A percentile compares a stretch with the other conserved stretches of the same genome.
phyloP scores from a whole-genome alignment of 1,140 invertebrate species.

The Ctenoplectra terminalis region DNA sequence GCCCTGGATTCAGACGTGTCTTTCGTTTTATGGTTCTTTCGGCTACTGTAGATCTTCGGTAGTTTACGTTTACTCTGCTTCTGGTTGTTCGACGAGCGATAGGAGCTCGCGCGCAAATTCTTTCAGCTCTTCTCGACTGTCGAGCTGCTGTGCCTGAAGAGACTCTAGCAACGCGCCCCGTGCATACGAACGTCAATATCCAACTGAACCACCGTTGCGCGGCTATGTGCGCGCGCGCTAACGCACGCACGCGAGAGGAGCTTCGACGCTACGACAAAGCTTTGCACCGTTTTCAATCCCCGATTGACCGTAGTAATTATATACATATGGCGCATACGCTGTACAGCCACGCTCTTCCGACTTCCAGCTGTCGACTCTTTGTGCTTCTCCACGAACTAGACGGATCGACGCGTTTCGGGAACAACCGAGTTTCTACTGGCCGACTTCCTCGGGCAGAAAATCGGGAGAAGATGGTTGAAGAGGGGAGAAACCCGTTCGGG shows the following conservation, averaged over 20 bases:
- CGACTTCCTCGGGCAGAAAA: slow-evolving; percentile 5
- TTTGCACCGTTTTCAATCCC: slow-evolving; percentile 50
- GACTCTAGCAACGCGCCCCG: slow-evolving; percentile 65
- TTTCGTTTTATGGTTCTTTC: slow-evolving; percentile 9
- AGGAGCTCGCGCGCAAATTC: slow-evolving; percentile 48
- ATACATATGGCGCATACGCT: slow-evolving; percentile 56
- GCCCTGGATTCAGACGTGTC: neutral
- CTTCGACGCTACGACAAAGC: slow-evolving; percentile 56
- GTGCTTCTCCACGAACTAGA: neutral
- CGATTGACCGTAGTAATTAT: slow-evolving; percentile 61
- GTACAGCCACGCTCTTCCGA: neutral
- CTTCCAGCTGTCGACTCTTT: neutral
- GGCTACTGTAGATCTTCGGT: neutral
- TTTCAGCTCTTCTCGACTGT: neutral
- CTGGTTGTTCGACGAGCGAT: neutral
- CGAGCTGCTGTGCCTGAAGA: slow-evolving; percentile 11
- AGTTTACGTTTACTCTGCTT: neutral
- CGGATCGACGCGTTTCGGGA: slow-evolving; percentile 35
- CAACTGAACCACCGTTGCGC: slow-evolving; percentile 72
- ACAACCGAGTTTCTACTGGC: slow-evolving; percentile 25
- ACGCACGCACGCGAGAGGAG: slow-evolving; percentile 45
- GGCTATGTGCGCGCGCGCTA: slow-evolving; percentile 64
- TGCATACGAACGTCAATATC: slow-evolving; percentile 72
- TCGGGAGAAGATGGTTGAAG: neutral
- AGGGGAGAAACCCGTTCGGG: neutral